Conservation (phyloP, 2,113 vertebrate genomes). For the Aphyosemion australe region DNA sequence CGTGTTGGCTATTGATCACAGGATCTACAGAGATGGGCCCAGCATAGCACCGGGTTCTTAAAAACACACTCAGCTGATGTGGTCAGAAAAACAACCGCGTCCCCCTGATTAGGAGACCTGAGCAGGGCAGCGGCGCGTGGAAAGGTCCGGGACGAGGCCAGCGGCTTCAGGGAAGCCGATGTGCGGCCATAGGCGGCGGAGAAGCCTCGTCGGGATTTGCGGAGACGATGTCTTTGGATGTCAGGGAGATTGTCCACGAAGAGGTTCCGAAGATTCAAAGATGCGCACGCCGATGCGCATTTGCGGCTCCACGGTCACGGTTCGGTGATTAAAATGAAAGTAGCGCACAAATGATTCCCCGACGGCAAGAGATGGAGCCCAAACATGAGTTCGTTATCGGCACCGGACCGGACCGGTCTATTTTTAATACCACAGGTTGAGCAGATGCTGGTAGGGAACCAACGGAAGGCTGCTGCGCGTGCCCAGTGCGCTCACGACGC, state of each 20-base stretch:
- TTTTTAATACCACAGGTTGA: constrained; percentile 51
- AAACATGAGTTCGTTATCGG: constrained; percentile 43
- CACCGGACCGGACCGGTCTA: constrained; percentile 38
- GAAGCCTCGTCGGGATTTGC: constrained; percentile 66
- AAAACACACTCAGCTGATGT: constrained; percentile 19
- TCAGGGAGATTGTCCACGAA: constrained; percentile 68
- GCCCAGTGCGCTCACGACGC: constrained; percentile 61
- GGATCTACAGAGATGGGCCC: constrained; percentile 65
- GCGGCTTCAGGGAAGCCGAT: constrained; percentile 71
- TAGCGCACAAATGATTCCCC: constrained; percentile 47
- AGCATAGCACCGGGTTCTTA: constrained; percentile 61
- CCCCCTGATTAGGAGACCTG: constrained; percentile 38
- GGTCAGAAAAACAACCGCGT: constrained; percentile 14
- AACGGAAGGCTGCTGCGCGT: constrained; percentile 65
- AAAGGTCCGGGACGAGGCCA: constrained; percentile 58
- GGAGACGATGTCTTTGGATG: constrained; percentile 69
- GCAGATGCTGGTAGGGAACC: constrained; percentile 59
- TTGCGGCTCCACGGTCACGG: constrained; percentile 48
- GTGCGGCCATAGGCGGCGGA: constrained; percentile 66
- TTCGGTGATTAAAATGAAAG: constrained; percentile 58
- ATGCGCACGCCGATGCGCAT: constrained; percentile 77
- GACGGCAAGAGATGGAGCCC: constrained; percentile 43
- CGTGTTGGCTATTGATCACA: constrained; percentile 60
- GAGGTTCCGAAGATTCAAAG: constrained; percentile 69
- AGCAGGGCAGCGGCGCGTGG: constrained; percentile 27